Evolutionary conservation across 2,888 invertebrate species (phyloP), one percentile per base, ranked within the genome.

Genomic region (Alloplasta piceator): DNA sequence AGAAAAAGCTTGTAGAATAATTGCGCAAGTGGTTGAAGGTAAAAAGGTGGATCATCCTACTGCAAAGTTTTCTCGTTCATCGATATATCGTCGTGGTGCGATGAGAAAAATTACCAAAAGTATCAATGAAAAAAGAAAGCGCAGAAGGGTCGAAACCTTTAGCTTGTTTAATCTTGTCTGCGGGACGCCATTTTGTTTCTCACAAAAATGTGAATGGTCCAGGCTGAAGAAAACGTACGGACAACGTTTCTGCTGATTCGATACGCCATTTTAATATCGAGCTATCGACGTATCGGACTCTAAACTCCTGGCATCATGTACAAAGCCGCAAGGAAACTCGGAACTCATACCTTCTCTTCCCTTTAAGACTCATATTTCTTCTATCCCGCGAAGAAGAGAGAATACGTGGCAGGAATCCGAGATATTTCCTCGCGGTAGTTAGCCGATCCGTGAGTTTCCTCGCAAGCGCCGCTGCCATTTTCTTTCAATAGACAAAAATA

Each of bases 361-460:
- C 83, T 87, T 86, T 86, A 85, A 81, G 80, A 83, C 80, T 73
- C 72, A 70, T 77, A 77, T 80, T 76, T 82, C 80, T 74, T 66
- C 63, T 79, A 77, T 70, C 56, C 56, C 55, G 55, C 83, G 14
- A 80, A 71, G 70, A 76, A 74, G 85, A 90, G 74, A 81, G 77
- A 78, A 81, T 81, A 90, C 90, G 90, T 90, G 90, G 85, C 67
- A 82, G 87, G 90, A 89, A 90, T 90, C 3, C 82, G 84, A 75
- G 50, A 71, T 26, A 68, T 26, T 41, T 12, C 70, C 60, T 56
- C 58, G 60, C 43, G 46, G 60, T 10, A 50, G 64, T 70, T 75
- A 14, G 55, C 58, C 26, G 48, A 12, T 39, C 12, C 7, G 66
- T 55, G 74, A 50, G 58, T 41, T 67, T 75, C 36, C 36, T 36